Evolutionary conservation across 2,113 vertebrate genomes (phyloP).

Genomic region (Phrynocephalus versicolor): DNA sequence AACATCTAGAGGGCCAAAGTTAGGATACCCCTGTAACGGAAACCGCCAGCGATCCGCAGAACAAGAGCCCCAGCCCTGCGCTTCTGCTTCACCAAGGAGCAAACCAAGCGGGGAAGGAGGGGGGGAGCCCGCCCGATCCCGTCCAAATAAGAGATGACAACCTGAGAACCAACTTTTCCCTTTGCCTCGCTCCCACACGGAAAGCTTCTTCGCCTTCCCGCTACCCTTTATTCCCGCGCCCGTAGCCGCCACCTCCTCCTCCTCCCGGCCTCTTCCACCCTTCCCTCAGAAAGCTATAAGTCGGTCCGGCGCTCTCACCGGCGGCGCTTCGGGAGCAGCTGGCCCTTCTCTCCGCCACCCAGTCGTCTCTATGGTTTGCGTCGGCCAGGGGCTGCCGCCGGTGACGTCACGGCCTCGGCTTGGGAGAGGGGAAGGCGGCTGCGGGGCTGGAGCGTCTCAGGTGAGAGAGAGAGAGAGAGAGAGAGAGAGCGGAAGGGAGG

Average conservation of each 20-base stretch:
- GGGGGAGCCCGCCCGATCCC: too few species aligned
- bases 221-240: not conserved
- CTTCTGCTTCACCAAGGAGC: too few species aligned
- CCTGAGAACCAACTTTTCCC: too few species aligned
- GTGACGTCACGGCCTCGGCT: not conserved
- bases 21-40: too few species aligned
- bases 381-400: not conserved
- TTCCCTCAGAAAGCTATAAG: not conserved
- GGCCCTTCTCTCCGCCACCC: not conserved
- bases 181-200: too few species aligned
- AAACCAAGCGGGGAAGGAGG: too few species aligned
- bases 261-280: too few species aligned
- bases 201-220: too few species aligned
- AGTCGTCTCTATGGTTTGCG: slow-evolving; percentile 3
- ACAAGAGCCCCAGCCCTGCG: too few species aligned
- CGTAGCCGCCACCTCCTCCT: not conserved
- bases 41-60: too few species aligned
- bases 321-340: not conserved
- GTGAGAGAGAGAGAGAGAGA: not conserved
- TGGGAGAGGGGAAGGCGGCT: not conserved
- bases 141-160: too few species aligned
- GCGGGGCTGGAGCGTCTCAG: not conserved
- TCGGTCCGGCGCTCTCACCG: not conserved
- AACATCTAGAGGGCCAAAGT: too few species aligned
- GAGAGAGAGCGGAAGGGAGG: not conserved